Evolutionary conservation across 2,113 vertebrate genomes (phyloP).

Genomic region (Opisthocomus hoazin): DNA sequence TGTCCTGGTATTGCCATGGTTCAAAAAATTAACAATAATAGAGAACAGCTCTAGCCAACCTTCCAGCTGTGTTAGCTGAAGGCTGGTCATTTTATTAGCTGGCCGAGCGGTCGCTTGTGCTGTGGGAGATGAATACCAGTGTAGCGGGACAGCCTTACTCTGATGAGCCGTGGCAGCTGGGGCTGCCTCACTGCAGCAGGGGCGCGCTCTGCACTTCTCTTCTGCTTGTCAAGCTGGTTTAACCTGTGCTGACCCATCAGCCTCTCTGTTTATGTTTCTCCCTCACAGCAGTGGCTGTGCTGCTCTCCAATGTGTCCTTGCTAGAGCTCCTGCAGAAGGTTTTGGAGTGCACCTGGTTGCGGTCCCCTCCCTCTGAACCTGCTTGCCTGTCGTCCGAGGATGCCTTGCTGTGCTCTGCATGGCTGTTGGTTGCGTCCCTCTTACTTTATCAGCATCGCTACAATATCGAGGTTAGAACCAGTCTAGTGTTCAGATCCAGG

Average conservation of each 20-base stretch:
- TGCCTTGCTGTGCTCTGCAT: conserved; percentile 79
- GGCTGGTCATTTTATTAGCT: background rate
- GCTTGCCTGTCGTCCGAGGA: background rate
- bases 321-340: conserved; percentile 84
- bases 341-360: conserved; percentile 70
- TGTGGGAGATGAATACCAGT: background rate
- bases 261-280: background rate
- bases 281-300: conserved; percentile 77
- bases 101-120: background rate
- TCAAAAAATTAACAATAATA: background rate
- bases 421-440: conserved; percentile 83
- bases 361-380: background rate
- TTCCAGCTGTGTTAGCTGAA: background rate
- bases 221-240: background rate
- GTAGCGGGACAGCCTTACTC: background rate
- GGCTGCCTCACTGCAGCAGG: background rate
- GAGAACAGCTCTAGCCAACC: background rate
- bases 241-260: background rate
- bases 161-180: background rate
- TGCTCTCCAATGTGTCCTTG: conserved; percentile 83
- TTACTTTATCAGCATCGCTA: conserved; percentile 78
- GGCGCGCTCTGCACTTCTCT: background rate
- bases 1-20: background rate
- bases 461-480: conserved; percentile 79
- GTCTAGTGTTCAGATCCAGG: background rate